A percentile compares a stretch with the other conserved stretches of the same genome.
phyloP scores from a whole-genome alignment of 2,888 invertebrate species.

The Mellilla xanthometata region DNA sequence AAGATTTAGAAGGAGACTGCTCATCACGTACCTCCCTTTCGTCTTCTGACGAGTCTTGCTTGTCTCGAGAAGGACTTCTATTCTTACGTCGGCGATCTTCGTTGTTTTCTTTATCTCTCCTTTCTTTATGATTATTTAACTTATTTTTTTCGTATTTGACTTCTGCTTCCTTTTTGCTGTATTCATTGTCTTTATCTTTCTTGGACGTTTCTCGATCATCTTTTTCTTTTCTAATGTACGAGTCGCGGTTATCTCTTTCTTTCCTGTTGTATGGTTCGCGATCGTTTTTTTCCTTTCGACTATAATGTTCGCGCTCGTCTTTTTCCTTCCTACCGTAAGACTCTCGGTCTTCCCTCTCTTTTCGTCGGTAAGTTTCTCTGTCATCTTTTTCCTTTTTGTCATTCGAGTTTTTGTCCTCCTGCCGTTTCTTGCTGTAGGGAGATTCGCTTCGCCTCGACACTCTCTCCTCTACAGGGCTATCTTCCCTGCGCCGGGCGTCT shows the following conservation, averaged over 20 bases:
- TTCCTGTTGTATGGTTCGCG: conserved; percentile 41
- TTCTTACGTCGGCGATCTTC: conserved; percentile 43
- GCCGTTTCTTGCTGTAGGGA: conserved; percentile 12
- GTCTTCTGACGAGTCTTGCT: conserved; percentile 52
- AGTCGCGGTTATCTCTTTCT: conserved; percentile 23
- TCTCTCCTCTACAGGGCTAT: conserved; percentile 43
- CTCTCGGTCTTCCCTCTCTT: conserved; percentile 24
- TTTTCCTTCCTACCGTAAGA: conserved; percentile 9
- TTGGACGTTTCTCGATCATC: conserved; percentile 21
- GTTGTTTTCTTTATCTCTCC: conserved; percentile 15
- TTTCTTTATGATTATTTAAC: conserved; percentile 36
- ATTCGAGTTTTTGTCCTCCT: conserved; percentile 23
- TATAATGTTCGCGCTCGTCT: conserved; percentile 42
- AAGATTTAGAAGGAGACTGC: conserved; percentile 45
- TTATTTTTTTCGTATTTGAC: conserved; percentile 42
- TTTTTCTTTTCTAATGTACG: conserved; percentile 36
- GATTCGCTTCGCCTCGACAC: conserved; percentile 38
- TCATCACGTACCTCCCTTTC: conserved; percentile 36
- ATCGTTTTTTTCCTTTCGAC: conserved; percentile 45
- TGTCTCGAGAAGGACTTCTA: conserved; percentile 50
- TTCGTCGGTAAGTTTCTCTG: conserved; percentile 34
- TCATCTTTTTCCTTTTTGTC: conserved; percentile 17
- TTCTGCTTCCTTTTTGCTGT: conserved; percentile 39
- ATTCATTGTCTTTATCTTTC: conserved; percentile 35
- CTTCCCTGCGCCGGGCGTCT: conserved; percentile 42